Evolutionary conservation across 1,140 invertebrate genomes (phyloP).

Genomic region (Physella acuta): DNA sequence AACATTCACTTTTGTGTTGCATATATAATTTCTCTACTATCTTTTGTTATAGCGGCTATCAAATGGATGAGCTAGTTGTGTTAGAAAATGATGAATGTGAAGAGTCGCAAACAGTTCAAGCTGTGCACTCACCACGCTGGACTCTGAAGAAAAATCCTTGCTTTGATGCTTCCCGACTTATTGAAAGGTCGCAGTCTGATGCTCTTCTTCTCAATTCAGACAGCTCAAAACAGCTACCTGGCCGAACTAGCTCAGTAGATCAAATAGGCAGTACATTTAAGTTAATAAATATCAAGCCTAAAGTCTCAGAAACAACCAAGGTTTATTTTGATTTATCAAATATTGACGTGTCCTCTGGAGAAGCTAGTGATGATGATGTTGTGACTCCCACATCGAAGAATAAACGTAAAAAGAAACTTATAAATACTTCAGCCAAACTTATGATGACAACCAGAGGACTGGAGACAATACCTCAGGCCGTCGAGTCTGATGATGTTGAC

Average conservation of each 20-base stretch:
- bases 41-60: too few relatives aligned
- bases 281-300: constrained; percentile 17
- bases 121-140: constrained; percentile 5
- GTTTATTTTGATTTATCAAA: constrained; percentile 45
- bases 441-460: constrained; percentile 25
- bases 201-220: constrained; percentile 24
- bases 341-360: constrained; percentile 23
- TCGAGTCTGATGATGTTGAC: constrained; percentile 25
- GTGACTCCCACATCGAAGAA: constrained; percentile 9
- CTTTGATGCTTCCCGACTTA: constrained; percentile 37
- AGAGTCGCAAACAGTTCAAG: background rate
- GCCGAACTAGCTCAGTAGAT: constrained; percentile 29
- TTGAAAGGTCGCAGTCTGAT: constrained; percentile 43
- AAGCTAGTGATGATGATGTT: constrained; percentile 25
- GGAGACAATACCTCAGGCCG: constrained; percentile 41
- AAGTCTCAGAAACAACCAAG: constrained; percentile 39
- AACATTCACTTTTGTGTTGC: too few relatives aligned
- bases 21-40: too few relatives aligned
- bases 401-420: constrained; percentile 10
- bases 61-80: too few relatives aligned
- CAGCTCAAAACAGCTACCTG: constrained; percentile 1
- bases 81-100: background rate
- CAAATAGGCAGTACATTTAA: constrained; percentile 10
- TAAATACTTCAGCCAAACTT: constrained; percentile 23
- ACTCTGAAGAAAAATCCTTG: constrained; percentile 17